These are phyloP conservation scores for Penaeus monodon DNA, from an alignment of 2,888 invertebrate species.

Conservation along the genomic window DNA sequence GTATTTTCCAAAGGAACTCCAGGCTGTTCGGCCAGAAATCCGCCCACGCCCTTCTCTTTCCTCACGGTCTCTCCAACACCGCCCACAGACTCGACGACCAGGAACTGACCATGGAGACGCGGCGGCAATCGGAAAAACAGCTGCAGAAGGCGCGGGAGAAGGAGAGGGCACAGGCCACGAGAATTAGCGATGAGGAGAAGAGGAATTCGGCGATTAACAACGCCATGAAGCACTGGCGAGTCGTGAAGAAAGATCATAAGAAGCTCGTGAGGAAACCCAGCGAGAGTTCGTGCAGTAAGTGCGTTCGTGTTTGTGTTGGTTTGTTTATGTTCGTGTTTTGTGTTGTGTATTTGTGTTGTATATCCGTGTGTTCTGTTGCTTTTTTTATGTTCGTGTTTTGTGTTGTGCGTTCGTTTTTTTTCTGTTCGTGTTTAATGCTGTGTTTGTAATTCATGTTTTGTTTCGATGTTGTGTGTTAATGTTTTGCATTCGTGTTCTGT, in stretches of 20 bases:
- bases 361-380: too few species aligned
- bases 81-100: conserved; percentile 58
- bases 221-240: conserved; percentile 64
- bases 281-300: conserved; percentile 48
- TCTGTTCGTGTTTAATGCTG: too few species aligned
- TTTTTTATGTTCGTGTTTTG: too few species aligned
- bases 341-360: too few species aligned
- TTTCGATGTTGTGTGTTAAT: too few species aligned
- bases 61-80: background rate
- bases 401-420: too few species aligned
- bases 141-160: conserved; percentile 62
- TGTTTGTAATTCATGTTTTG: too few species aligned
- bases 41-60: too few species aligned
- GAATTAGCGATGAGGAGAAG: conserved; percentile 60
- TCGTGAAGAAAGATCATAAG: conserved; percentile 51
- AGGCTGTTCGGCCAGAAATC: too few species aligned
- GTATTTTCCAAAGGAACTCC: too few species aligned
- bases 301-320: background rate
- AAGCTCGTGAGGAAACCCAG: conserved; percentile 52
- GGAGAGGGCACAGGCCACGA: conserved; percentile 47
- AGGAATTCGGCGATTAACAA: conserved; percentile 63
- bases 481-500: too few species aligned
- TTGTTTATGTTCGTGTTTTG: too few species aligned
- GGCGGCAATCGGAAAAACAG: conserved; percentile 59
- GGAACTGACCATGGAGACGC: conserved; percentile 60